Conservation (phyloP, 2,113 vertebrate genomes). For the Lophura nycthemera region DNA sequence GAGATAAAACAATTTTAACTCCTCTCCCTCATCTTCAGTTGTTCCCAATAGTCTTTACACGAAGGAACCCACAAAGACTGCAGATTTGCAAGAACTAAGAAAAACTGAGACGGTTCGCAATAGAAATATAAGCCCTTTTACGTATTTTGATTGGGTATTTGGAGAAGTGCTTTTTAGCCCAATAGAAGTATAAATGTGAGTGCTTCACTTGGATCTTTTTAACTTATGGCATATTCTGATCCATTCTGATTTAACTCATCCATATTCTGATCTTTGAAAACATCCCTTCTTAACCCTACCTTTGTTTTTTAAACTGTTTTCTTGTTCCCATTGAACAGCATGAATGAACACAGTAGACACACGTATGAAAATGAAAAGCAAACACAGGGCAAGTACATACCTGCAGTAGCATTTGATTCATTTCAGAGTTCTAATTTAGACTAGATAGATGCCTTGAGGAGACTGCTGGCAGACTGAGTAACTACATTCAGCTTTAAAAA, state of each 20-base stretch:
- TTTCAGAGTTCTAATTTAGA: background rate
- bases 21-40: background rate
- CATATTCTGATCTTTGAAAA: background rate
- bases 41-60: background rate
- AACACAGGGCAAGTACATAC: too few relatives aligned
- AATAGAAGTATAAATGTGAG: background rate
- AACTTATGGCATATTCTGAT: background rate
- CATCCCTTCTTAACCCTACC: background rate
- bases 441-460: background rate
- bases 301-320: background rate
- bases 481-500: background rate
- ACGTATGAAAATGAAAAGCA: accelerated
- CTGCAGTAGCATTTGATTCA: background rate
- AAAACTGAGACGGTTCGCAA: background rate
- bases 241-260: background rate
- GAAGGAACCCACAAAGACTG: background rate
- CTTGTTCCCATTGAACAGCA: background rate
- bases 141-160: background rate
- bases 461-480: background rate
- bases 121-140: accelerated
- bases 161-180: background rate
- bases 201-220: accelerated
- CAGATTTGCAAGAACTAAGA: background rate
- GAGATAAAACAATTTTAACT: background rate
- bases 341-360: background rate